A percentile compares a stretch with the other conserved stretches of the same genome.
Evolutionary conservation across 1,140 invertebrate genomes (phyloP).

Genomic region (Drosophila elegans): DNA sequence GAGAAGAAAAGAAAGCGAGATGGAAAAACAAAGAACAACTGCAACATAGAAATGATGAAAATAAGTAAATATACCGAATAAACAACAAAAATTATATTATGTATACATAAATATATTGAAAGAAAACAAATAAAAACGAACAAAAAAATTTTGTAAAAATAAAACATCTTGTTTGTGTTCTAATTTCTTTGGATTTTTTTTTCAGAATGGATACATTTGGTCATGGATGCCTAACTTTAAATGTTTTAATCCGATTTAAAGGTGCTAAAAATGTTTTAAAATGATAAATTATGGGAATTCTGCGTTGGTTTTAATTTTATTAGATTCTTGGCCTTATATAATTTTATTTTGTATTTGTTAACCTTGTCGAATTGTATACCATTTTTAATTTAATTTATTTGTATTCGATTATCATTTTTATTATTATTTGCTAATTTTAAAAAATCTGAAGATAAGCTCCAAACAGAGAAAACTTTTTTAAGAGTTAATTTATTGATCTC

Average conservation of each 20-base stretch:
- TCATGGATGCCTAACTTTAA: too few relatives aligned
- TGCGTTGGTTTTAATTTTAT: too few relatives aligned
- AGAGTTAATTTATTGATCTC: neutral
- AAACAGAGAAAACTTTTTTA: too few relatives aligned
- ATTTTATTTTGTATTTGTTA: too few relatives aligned
- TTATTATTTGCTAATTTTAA: too few relatives aligned
- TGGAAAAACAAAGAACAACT: conserved; percentile 61
- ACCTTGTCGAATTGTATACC: too few relatives aligned
- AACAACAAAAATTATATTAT: conserved; percentile 83
- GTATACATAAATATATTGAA: conserved; percentile 85
- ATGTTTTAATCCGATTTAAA: too few relatives aligned
- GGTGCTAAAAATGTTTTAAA: too few relatives aligned
- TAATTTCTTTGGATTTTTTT: neutral
- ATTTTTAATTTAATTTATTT: too few relatives aligned
- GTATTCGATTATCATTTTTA: neutral
- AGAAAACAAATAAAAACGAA: conserved; percentile 83
- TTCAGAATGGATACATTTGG: neutral
- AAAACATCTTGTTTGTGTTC: conserved; percentile 29
- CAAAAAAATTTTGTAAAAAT: conserved; percentile 84
- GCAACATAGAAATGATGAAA: conserved; percentile 77
- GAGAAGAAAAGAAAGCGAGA: conserved; percentile 11
- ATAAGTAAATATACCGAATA: conserved; percentile 75
- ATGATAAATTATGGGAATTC: too few relatives aligned
- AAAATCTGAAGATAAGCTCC: too few relatives aligned
- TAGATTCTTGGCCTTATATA: too few relatives aligned